These are phyloP conservation scores for Trachelus stipa DNA, from an alignment of 2,888 invertebrate genomes.

Conservation along the genomic window DNA sequence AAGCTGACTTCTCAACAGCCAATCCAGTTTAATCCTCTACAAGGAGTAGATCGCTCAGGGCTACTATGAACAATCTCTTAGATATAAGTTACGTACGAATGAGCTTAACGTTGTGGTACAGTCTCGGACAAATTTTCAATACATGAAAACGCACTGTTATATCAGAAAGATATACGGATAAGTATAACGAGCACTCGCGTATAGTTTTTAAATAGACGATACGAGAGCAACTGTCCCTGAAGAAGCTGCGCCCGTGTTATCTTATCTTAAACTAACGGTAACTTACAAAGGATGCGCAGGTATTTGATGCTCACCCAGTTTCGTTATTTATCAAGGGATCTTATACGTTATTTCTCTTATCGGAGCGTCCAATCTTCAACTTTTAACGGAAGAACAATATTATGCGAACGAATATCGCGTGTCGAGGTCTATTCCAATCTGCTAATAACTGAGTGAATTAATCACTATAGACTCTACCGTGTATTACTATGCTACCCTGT, in stretches of 20 bases:
- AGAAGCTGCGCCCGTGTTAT: not conserved
- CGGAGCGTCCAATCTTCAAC: not conserved
- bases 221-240: not conserved
- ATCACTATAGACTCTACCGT: not conserved
- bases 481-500: not conserved
- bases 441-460: not conserved
- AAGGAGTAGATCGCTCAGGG: not conserved
- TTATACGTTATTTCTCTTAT: not conserved
- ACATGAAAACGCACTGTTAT: not conserved
- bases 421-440: not conserved
- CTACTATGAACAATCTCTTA: not conserved
- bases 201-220: not conserved
- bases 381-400: not conserved
- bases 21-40: not conserved
- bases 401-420: not conserved
- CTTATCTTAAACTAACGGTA: not conserved
- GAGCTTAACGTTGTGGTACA: not conserved
- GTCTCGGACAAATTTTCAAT: not conserved
- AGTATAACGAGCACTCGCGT: not conserved
- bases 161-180: not conserved
- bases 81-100: not conserved
- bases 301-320: not conserved
- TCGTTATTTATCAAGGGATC: not conserved
- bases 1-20: not conserved
- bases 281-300: not conserved